Evolutionary conservation across 2,113 vertebrate genomes (phyloP).

Genomic region (Scartelaos histophorus): DNA sequence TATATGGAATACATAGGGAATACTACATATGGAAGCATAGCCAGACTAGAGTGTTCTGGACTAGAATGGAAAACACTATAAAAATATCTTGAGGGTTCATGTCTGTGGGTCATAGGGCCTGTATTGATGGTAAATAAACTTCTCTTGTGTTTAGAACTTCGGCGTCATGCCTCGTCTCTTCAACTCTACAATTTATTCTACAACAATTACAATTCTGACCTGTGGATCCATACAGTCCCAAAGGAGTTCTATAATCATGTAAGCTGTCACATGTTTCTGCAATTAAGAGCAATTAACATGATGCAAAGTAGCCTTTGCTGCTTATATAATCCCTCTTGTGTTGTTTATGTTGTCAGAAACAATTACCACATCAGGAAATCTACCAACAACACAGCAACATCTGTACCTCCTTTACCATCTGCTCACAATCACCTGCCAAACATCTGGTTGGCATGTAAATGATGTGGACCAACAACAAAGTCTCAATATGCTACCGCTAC

Average conservation of each 20-base stretch:
- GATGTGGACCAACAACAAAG: constrained; percentile 11
- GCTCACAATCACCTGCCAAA: constrained; percentile 13
- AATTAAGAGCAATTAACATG: neutral
- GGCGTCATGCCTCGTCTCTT: too few species aligned
- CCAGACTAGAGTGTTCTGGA: too few species aligned
- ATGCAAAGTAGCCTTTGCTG: neutral
- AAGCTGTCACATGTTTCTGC: constrained; percentile 1
- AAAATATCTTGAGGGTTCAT: too few species aligned
- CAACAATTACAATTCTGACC: neutral
- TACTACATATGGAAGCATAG: too few species aligned
- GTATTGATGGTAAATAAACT: too few species aligned
- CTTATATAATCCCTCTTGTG: neutral
- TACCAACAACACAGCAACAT: constrained; percentile 14
- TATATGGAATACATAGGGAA: too few species aligned
- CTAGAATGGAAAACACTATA: too few species aligned
- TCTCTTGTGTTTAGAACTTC: too few species aligned
- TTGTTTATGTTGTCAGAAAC: constrained; percentile 13
- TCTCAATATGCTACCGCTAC: constrained; percentile 4
- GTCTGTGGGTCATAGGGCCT: too few species aligned
- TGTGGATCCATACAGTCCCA: neutral
- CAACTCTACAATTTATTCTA: too few species aligned
- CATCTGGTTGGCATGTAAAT: constrained; percentile 27
- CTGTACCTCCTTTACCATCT: constrained; percentile 34
- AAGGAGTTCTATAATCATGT: neutral
- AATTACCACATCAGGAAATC: constrained; percentile 4